Percentiles rank a stretch among this genome's conserved stretches.
Evolutionary conservation across 2,888 invertebrate genomes (phyloP).

Genomic region (Loripinus fragilis): DNA sequence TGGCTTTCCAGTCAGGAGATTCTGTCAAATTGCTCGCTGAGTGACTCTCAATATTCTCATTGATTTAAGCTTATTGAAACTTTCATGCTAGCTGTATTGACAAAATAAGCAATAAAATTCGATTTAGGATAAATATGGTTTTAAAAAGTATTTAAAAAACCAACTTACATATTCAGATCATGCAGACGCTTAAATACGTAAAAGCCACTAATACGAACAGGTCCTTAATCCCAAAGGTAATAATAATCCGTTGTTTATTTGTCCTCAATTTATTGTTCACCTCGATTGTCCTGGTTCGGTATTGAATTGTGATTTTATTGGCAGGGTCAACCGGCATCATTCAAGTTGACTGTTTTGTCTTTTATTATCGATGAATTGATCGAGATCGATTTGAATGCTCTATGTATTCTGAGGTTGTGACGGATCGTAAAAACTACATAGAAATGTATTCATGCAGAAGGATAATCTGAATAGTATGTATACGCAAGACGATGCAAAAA

Average conservation of each 20-base stretch:
- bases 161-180: too few species aligned
- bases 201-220: too few species aligned
- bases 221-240: background rate
- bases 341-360: slow-evolving; percentile 3
- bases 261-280: background rate
- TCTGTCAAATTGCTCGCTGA: too few species aligned
- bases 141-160: too few species aligned
- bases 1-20: too few species aligned
- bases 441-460: background rate
- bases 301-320: slow-evolving; percentile 4
- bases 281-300: background rate
- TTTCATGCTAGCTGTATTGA: too few species aligned
- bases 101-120: too few species aligned
- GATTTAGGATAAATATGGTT: too few species aligned
- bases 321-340: background rate
- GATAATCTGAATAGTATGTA: background rate
- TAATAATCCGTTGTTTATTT: background rate
- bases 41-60: too few species aligned
- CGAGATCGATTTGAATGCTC: background rate
- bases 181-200: too few species aligned
- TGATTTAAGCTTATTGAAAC: too few species aligned
- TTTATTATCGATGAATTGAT: slow-evolving; percentile 15
- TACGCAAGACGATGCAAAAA: too few species aligned
- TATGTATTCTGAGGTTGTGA: background rate
- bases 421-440: background rate